Base-by-base conservation (phyloP, 92 coral and sea anemone species). In the Phenganax marumi region DNA sequence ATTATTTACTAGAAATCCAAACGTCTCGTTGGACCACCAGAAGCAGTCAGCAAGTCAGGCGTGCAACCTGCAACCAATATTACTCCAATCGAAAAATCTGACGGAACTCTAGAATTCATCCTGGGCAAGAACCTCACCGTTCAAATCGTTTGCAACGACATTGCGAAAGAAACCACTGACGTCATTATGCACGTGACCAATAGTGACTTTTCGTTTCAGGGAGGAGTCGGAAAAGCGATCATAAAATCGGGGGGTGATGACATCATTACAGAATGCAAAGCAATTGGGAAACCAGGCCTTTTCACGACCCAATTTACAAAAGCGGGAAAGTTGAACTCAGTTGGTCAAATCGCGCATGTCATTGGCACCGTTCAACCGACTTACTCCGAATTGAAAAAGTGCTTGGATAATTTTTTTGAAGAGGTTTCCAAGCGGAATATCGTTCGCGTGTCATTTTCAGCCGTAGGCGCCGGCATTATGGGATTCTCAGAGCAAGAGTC, bases 131-230 rank as follows among this genome's bases (percentile, higher is more conserved):
- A 21, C 12, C 21, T 60, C 21, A 60, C 17, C 14, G 66, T 23
- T 16, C 66, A 60, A 60, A 60, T 16, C 14, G 66, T 60, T 16
- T 23, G 17, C 22, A 82, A 76, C 18, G 89, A 86, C 85, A 81
- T 86, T 77, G 81, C 75, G 11, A 74, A 86, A 16, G 83, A 86
- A 50, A 43, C 60, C 18, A 60, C 89, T 12, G 84, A 86, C 49
- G 68, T 79, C 3, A 86, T 86, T 23, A 23, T 73, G 70, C 83
- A 75, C 25, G 76, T 81, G 50, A 63, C 76, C 57, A 70, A 73
- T 66, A 51, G 54, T 65, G 70, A 81, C 18, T 63, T 81, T 11
- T 56, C 83, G 48, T 68, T 81, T 76, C 57, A 65, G 47, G 73
- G 69, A 3, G 89, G 86, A 8, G 73, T 64, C 43, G 64, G 60